Conservation (phyloP, 2,888 invertebrate genomes). For the Macaria notata region DNA sequence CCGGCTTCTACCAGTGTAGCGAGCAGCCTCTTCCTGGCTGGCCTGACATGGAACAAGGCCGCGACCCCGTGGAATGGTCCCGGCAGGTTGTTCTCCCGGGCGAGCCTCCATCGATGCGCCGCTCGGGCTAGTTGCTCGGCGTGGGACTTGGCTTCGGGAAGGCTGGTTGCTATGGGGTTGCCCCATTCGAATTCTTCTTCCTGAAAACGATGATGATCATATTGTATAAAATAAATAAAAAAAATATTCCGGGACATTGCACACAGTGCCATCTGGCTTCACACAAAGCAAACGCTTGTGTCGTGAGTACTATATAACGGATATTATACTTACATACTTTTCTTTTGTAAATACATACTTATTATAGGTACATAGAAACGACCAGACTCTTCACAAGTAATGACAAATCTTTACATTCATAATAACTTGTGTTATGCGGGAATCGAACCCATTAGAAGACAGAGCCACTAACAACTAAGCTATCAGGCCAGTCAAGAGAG, state of each 20-base stretch:
- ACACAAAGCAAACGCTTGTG: no score
- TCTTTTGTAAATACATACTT: no score
- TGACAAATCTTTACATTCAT: no score
- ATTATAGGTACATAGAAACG: no score
- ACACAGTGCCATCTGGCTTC: no score
- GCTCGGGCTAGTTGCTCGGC: conserved; percentile 71
- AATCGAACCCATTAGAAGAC: no score
- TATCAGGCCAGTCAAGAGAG: no score
- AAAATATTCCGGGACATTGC: no score
- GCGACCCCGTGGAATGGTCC: conserved; percentile 78
- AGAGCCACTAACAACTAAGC: no score
- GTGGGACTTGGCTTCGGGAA: conserved; percentile 43
- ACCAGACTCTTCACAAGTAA: not conserved
- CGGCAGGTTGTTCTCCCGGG: conserved; percentile 69
- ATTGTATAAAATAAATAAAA: no score
- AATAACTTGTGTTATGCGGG: no score
- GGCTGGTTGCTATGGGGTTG: conserved; percentile 84
- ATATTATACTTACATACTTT: not conserved
- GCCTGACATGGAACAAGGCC: conserved; percentile 83
- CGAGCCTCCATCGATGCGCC: conserved; percentile 86
- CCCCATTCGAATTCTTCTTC: conserved; percentile 94
- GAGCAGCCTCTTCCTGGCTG: conserved; percentile 83
- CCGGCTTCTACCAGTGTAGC: conserved; percentile 89
- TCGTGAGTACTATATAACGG: no score
- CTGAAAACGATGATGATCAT: conserved; percentile 55